phyloP scores from a whole-genome alignment of 2,888 invertebrate genomes.

The Noctua pronuba region DNA sequence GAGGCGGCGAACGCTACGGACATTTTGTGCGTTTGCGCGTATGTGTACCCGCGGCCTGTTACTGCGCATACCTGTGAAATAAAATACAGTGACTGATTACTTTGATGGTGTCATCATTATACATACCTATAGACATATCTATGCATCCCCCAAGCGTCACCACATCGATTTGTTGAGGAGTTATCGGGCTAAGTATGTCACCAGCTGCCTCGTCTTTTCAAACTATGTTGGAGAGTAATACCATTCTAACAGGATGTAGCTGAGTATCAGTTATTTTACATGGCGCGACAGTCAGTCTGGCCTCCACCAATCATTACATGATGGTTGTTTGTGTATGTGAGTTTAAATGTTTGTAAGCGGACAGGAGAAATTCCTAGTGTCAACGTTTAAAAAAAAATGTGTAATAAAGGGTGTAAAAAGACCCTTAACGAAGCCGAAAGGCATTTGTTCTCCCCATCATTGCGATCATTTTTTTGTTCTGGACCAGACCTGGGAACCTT shows the following conservation, averaged over 20 bases:
- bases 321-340: too few species aligned
- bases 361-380: too few species aligned
- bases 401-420: too few species aligned
- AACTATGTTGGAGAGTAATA: background rate
- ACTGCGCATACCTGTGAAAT: conserved; percentile 92
- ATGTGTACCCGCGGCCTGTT: conserved; percentile 94
- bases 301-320: too few species aligned
- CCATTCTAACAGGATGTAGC: background rate
- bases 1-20: conserved; percentile 92
- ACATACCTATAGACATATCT: background rate
- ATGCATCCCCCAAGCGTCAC: background rate
- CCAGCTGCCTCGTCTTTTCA: background rate
- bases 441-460: too few species aligned
- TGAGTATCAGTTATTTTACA: too few species aligned
- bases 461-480: too few species aligned
- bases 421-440: too few species aligned
- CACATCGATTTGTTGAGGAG: background rate
- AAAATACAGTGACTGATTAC: background rate
- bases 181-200: background rate
- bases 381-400: too few species aligned
- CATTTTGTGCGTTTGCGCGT: conserved; percentile 91
- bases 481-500: too few species aligned
- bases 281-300: too few species aligned
- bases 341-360: too few species aligned
- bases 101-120: background rate